Percentiles rank a stretch among this genome's conserved stretches.
These are phyloP conservation scores for Drosophila malerkotliana DNA, from an alignment of 1,140 invertebrate genomes.

Conservation along the genomic window DNA sequence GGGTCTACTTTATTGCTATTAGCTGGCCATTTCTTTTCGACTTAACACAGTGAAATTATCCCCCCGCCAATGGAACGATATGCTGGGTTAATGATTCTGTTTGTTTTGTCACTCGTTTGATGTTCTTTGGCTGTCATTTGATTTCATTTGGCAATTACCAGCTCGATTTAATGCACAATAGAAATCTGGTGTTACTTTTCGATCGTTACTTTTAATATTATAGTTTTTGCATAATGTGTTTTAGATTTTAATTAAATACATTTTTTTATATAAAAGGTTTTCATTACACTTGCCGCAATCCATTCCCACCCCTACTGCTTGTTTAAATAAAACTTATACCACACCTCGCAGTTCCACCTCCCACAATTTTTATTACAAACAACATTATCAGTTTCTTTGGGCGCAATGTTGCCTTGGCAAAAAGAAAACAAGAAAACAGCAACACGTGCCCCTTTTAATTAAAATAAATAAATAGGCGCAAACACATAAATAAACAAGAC, in stretches of 20 bases:
- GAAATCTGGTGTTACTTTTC: constrained; percentile 1
- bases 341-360: constrained; percentile 21
- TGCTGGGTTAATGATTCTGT: constrained; percentile 40
- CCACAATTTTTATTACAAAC: background rate
- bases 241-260: background rate
- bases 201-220: background rate
- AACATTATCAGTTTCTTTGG: constrained; percentile 26
- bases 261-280: constrained; percentile 16
- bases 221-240: background rate
- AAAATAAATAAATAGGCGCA: constrained; percentile 79
- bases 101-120: constrained; percentile 62
- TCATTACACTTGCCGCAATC: constrained; percentile 56
- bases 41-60: constrained; percentile 57
- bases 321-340: background rate
- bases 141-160: constrained; percentile 17
- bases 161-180: constrained; percentile 28
- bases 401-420: constrained; percentile 54
- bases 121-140: constrained; percentile 44
- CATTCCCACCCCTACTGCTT: constrained; percentile 39
- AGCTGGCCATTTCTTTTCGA: constrained; percentile 63
- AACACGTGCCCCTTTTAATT: constrained; percentile 80
- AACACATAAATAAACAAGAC: constrained; percentile 63
- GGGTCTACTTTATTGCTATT: constrained; percentile 44
- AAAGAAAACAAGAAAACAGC: constrained; percentile 77
- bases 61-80: constrained; percentile 36